Conservation (phyloP, 2,888 invertebrate species). For the Troglohyphantes excavatus region DNA sequence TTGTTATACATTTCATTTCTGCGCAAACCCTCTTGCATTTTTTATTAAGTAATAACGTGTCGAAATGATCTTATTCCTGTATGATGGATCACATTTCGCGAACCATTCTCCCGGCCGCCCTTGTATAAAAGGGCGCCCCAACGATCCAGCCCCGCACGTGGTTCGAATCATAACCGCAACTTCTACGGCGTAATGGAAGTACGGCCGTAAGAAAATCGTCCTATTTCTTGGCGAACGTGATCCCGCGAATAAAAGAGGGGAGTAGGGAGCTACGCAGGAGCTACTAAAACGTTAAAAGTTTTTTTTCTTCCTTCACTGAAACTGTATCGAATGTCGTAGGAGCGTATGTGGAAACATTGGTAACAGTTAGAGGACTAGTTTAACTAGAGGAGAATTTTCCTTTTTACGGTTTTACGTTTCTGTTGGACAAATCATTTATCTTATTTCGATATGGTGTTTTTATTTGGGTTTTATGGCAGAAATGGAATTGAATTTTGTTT, state of each 20-base stretch:
- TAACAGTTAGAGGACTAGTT: conserved; percentile 39
- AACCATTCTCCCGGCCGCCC: conserved; percentile 38
- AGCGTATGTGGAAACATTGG: conserved; percentile 17
- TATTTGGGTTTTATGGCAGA: conserved; percentile 15
- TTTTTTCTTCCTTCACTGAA: conserved; percentile 18
- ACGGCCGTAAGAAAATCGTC: conserved; percentile 50
- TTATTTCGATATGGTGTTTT: conserved; percentile 1
- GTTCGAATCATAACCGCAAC: conserved; percentile 55
- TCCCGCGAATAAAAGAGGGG: conserved; percentile 11
- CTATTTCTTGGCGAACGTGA: conserved; percentile 56
- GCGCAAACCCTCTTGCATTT: not conserved
- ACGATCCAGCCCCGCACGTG: conserved; percentile 52
- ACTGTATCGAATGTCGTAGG: conserved; percentile 54
- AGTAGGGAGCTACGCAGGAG: conserved; percentile 36
- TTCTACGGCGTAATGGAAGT: conserved; percentile 49
- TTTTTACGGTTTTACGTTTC: conserved; percentile 42
- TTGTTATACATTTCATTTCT: too few species aligned
- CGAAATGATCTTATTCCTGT: conserved; percentile 44
- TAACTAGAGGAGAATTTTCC: conserved; percentile 16
- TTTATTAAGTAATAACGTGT: conserved; percentile 31
- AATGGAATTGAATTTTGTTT: not conserved
- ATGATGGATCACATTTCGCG: conserved; percentile 37
- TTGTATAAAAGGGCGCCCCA: conserved; percentile 42
- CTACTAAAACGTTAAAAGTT: conserved; percentile 44
- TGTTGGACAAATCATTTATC: conserved; percentile 48